phyloP scores from a whole-genome alignment of 1,140 invertebrate genomes.

The Coptotermes formosanus region DNA sequence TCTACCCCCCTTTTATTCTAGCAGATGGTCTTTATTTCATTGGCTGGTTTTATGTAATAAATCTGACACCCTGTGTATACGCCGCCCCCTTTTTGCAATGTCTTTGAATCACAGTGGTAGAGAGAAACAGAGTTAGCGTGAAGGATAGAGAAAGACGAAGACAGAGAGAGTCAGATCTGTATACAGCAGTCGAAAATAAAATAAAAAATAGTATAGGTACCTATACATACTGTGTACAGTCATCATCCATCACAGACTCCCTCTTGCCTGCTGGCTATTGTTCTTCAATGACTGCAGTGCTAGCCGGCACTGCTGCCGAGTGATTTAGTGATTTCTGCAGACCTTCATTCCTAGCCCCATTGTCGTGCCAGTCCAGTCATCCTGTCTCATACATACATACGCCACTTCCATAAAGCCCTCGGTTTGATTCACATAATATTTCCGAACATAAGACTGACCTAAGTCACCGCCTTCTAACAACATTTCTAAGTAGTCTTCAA shows the following conservation, averaged over 20 bases:
- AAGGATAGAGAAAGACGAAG: neutral
- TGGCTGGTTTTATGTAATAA: constrained; percentile 35
- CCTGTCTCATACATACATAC: constrained; percentile 1
- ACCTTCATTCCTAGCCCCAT: constrained; percentile 9
- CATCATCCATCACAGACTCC: constrained; percentile 26
- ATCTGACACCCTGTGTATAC: constrained; percentile 29
- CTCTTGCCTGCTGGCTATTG: constrained; percentile 21
- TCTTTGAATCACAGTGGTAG: constrained; percentile 24
- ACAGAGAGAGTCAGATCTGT: neutral
- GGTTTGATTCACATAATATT: constrained; percentile 8
- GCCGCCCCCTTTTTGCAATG: constrained; percentile 29
- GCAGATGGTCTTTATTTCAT: constrained; percentile 36
- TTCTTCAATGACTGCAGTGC: constrained; percentile 26
- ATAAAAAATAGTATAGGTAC: constrained; percentile 25
- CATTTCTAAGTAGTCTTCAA: neutral
- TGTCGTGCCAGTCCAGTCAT: constrained; percentile 1
- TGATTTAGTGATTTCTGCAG: constrained; percentile 31
- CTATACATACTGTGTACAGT: constrained; percentile 23
- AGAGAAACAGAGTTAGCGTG: neutral
- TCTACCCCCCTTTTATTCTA: constrained; percentile 23
- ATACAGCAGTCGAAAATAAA: constrained; percentile 25
- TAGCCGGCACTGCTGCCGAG: constrained; percentile 20
- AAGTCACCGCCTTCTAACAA: neutral
- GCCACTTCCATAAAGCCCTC: neutral
- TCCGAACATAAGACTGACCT: neutral